These are phyloP conservation scores for Drosophila arizonae DNA, from an alignment of 1,140 invertebrate species.

Conservation along the genomic window DNA sequence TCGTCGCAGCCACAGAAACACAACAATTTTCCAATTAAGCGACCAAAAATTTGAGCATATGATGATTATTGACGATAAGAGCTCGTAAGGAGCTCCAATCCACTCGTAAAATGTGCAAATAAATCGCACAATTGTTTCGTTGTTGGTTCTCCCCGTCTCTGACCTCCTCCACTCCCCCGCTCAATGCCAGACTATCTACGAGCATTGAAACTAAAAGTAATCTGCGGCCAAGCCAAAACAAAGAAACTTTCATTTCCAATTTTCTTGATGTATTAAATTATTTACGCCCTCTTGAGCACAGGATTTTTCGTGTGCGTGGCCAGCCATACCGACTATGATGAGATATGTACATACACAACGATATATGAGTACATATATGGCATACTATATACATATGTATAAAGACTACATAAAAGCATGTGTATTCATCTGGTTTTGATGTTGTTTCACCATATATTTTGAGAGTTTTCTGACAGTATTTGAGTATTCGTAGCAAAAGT, in stretches of 20 bases:
- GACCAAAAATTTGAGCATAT: constrained; percentile 82
- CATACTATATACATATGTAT: constrained; percentile 1
- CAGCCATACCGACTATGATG: background rate
- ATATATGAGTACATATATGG: too few species aligned
- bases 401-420: background rate
- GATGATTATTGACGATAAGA: constrained; percentile 81
- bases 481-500: constrained; percentile 12
- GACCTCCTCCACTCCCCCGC: background rate
- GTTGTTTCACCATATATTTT: constrained; percentile 4
- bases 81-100: constrained; percentile 35
- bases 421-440: constrained; percentile 8
- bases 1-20: constrained; percentile 44
- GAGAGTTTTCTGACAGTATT: background rate
- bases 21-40: constrained; percentile 81
- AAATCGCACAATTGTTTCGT: constrained; percentile 73
- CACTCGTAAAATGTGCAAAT: constrained; percentile 72
- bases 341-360: too few species aligned
- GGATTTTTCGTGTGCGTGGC: constrained; percentile 40
- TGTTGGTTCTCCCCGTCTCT: background rate
- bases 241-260: constrained; percentile 81
- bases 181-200: constrained; percentile 25
- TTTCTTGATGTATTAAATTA: constrained; percentile 82
- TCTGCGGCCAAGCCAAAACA: constrained; percentile 73
- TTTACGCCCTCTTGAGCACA: constrained; percentile 80
- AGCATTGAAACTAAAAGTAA: constrained; percentile 75